A percentile compares a stretch with the other conserved stretches of the same genome.
These are phyloP conservation scores for Larimichthys polyactis DNA, from an alignment of 2,113 vertebrate species.

Conservation along the genomic window DNA sequence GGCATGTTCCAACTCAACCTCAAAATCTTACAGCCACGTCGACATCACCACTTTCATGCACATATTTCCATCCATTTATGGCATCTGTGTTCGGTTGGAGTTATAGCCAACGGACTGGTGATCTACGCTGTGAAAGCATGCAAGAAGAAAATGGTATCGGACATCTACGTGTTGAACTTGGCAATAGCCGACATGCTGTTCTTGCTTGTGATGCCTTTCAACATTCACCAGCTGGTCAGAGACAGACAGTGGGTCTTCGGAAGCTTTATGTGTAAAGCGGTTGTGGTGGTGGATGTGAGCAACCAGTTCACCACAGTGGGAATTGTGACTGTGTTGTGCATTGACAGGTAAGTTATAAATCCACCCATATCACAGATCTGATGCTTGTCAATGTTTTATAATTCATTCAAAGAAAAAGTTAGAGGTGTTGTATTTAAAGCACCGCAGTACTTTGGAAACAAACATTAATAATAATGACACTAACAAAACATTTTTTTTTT, in stretches of 20 bases:
- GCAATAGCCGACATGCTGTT: constrained; percentile 87
- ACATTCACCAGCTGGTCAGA: constrained; percentile 87
- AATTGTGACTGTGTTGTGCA: constrained; percentile 86
- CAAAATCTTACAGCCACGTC: constrained; percentile 49
- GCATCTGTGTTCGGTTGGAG: constrained; percentile 84
- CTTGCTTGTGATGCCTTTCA: constrained; percentile 87
- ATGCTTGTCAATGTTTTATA: neutral
- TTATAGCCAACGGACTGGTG: constrained; percentile 85
- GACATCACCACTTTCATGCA: constrained; percentile 85
- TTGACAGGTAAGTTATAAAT: constrained; percentile 82
- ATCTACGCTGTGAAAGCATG: constrained; percentile 85
- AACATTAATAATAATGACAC: neutral
- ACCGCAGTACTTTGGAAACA: neutral
- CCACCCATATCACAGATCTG: neutral
- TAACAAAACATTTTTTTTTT: neutral
- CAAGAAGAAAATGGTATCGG: constrained; percentile 88
- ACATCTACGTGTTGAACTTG: constrained; percentile 87
- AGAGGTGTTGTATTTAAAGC: neutral
- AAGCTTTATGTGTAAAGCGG: constrained; percentile 87
- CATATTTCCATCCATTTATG: constrained; percentile 85
- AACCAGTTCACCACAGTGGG: constrained; percentile 89
- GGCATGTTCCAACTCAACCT: constrained; percentile 62
- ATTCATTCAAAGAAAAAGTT: neutral
- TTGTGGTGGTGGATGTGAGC: constrained; percentile 88
- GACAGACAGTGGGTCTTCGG: constrained; percentile 88